Evolutionary conservation across 2,113 vertebrate species (phyloP).

Genomic region (Verasper variegatus): DNA sequence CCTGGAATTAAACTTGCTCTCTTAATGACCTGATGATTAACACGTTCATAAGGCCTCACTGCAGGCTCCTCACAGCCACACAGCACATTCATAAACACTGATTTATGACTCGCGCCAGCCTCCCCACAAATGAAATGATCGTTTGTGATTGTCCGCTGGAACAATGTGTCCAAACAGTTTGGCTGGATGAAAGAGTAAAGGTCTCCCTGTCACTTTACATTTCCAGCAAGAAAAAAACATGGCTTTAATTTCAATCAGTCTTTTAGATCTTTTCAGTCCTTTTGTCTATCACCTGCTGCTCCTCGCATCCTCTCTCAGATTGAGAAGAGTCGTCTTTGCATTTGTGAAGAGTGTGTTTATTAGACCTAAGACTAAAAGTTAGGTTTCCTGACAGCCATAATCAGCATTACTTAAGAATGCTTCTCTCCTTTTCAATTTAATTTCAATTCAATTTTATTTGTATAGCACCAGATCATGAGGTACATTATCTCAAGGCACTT

Average conservation of each 20-base stretch:
- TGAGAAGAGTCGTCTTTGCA: too few species aligned
- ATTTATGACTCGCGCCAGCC: slow-evolving; percentile 39
- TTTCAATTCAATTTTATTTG: too few species aligned
- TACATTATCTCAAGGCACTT: too few species aligned
- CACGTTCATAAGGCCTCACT: slow-evolving; percentile 43
- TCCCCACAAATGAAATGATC: slow-evolving; percentile 46
- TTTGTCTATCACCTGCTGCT: not conserved
- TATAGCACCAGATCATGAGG: too few species aligned
- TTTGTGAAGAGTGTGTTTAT: too few species aligned
- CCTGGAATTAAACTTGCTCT: slow-evolving; percentile 51
- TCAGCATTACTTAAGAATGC: too few species aligned
- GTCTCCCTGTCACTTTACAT: slow-evolving; percentile 43
- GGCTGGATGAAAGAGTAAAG: slow-evolving; percentile 44
- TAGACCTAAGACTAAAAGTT: too few species aligned
- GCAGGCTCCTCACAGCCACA: slow-evolving; percentile 30
- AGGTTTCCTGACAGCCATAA: too few species aligned
- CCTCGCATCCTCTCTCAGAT: too few species aligned
- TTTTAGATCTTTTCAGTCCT: too few species aligned
- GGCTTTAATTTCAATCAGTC: slow-evolving; percentile 1
- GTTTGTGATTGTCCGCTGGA: slow-evolving; percentile 44
- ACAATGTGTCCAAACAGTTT: slow-evolving; percentile 48
- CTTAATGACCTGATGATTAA: slow-evolving; percentile 64
- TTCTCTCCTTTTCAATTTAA: too few species aligned
- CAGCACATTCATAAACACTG: slow-evolving; percentile 48
- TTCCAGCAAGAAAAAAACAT: slow-evolving; percentile 18